Base-by-base conservation (phyloP, 2,113 vertebrate species). In the Oceanodroma tethys region DNA sequence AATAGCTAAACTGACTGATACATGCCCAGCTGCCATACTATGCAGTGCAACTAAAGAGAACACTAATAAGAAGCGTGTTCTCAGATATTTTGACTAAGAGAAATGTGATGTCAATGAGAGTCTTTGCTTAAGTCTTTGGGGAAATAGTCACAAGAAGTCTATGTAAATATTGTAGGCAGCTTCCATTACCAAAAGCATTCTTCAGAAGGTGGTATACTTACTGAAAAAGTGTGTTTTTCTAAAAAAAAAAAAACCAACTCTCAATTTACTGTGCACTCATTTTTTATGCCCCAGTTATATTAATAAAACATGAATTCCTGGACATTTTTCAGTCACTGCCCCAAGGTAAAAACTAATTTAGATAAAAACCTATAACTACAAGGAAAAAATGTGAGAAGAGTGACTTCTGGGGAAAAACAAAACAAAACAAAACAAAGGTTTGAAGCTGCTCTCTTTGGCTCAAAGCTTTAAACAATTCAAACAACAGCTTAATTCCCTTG, bases 401-500 rank as follows among this genome's bases (percentile, higher is more conserved):
- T 72, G 47, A 81, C 38, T 90, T 85, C 53, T 43, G 79, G 4
- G 2, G 65, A 55, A 68, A 68, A 63, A 52, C 68, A 70, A 53
- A 58, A 50, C 43, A 55, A 38, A 9, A 43, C 14, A 43, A 43
- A 43, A 43, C 14, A 58, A 75, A 71, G 23, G 82, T 65, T 78
- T 86, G 53, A 84, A 80, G 40, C 8, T 50, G 17, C 42, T 70
- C 16, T 81, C 47, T 92, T 97, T 97, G 80, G 72, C 84, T 95
- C 65, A 71, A 86, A 80, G 75, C 52, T 86, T 90, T 85, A 94
- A 94, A 90, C 76, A 50, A 97, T 95, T 97, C 97, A 96, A 95
- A 86, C 16, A 96, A 56, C 48, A 94, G 71, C 63, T 97, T 97
- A 82, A 84, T 72, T 82, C 81, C 91, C 73, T 55, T 93, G 91